Conservation (phyloP, 2,888 invertebrate species). For the Ditula angustiorana region DNA sequence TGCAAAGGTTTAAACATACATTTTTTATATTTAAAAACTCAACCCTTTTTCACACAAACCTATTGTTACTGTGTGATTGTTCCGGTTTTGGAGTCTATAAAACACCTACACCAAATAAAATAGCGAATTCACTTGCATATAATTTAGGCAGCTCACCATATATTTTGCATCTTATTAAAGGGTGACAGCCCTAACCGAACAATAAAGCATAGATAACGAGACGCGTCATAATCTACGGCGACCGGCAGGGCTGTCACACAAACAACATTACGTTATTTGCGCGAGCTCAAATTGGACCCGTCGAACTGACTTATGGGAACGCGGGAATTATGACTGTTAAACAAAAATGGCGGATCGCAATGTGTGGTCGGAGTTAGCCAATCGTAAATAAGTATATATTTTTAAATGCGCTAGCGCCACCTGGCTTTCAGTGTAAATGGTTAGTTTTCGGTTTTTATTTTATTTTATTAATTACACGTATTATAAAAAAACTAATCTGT, state of each 20-base stretch:
- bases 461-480: too few relatives aligned
- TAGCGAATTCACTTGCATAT: constrained; percentile 5
- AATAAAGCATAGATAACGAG: constrained; percentile 75
- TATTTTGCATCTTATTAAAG: constrained; percentile 33
- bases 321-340: constrained; percentile 26
- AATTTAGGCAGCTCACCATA: constrained; percentile 6
- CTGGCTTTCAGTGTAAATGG: too few relatives aligned
- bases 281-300: constrained; percentile 38
- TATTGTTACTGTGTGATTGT: too few relatives aligned
- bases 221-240: constrained; percentile 70
- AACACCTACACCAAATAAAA: not conserved
- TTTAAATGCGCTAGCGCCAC: not conserved
- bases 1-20: too few relatives aligned
- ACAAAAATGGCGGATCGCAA: constrained; percentile 24
- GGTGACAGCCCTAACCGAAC: constrained; percentile 53
- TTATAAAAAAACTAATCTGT: too few relatives aligned
- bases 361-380: constrained; percentile 31
- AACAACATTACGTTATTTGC: constrained; percentile 38
- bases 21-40: too few relatives aligned
- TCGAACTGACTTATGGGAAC: constrained; percentile 35
- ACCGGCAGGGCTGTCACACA: constrained; percentile 51
- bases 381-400: not conserved
- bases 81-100: not conserved
- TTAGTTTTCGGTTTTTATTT: too few relatives aligned
- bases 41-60: too few relatives aligned